phyloP scores from a whole-genome alignment of 2,888 invertebrate species.

The Dolichomitus sp. region DNA sequence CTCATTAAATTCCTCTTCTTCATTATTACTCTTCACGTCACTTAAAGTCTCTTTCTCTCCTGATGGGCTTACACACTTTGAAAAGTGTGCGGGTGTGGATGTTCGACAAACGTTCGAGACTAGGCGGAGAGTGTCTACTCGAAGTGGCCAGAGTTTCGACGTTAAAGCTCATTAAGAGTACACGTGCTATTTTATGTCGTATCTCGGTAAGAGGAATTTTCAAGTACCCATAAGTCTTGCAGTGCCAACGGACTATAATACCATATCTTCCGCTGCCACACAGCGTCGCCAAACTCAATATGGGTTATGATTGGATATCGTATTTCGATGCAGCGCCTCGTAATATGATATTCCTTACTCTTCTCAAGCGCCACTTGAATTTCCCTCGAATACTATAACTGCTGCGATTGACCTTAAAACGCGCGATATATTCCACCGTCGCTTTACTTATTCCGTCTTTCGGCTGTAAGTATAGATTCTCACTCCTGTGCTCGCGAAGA shows the following conservation, averaged over 20 bases:
- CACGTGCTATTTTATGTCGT: constrained; percentile 59
- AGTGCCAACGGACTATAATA: constrained; percentile 20
- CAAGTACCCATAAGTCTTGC: constrained; percentile 28
- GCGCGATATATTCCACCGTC: constrained; percentile 9
- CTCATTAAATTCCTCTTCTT: no score
- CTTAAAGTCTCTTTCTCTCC: background rate
- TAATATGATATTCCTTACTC: constrained; percentile 1
- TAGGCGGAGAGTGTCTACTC: background rate
- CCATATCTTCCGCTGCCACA: background rate
- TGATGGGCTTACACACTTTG: constrained; percentile 35
- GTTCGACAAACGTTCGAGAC: background rate
- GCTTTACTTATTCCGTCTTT: constrained; percentile 41
- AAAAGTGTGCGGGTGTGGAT: constrained; percentile 11
- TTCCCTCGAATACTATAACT: constrained; percentile 19
- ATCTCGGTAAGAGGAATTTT: constrained; percentile 17
- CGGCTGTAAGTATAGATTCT: constrained; percentile 15
- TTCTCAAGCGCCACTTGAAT: background rate
- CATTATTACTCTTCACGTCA: constrained; percentile 32
- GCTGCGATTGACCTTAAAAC: constrained; percentile 37
- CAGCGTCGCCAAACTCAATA: constrained; percentile 29
- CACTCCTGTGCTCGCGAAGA: constrained; percentile 6
- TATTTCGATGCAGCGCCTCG: constrained; percentile 5
- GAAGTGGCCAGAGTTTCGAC: constrained; percentile 42
- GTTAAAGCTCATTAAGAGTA: constrained; percentile 61
- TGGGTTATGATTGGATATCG: constrained; percentile 29